Evolutionary conservation across 2,113 vertebrate species (phyloP).

Genomic region (Collichthys lucidus): DNA sequence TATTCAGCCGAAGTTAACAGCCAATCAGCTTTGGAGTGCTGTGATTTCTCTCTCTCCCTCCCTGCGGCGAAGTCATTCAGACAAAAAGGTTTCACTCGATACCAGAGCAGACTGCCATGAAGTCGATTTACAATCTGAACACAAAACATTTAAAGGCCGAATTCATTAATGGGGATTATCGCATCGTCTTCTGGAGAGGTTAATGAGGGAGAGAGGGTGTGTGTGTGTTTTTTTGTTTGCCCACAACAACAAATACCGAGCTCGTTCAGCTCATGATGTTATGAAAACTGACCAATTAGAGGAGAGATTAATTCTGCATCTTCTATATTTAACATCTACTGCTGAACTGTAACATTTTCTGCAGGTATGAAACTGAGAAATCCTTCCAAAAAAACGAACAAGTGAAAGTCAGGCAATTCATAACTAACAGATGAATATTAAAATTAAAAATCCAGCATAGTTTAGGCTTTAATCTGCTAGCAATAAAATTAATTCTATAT

Average conservation of each 20-base stretch:
- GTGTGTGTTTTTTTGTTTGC: conserved; percentile 33
- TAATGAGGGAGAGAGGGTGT: conserved; percentile 51
- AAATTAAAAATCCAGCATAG: neutral
- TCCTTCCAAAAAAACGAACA: neutral
- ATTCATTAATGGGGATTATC: conserved; percentile 70
- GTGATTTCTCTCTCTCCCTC: neutral
- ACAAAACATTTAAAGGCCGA: conserved; percentile 62
- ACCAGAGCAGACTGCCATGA: conserved; percentile 43
- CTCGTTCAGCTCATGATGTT: neutral
- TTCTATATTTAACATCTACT: neutral
- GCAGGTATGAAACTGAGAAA: neutral
- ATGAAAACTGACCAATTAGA: neutral
- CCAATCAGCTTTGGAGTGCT: conserved; percentile 29
- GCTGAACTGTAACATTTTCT: too few species aligned
- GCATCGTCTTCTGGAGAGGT: conserved; percentile 31
- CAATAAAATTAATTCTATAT: neutral
- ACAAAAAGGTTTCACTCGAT: conserved; percentile 59
- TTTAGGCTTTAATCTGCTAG: neutral
- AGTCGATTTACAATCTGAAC: conserved; percentile 66
- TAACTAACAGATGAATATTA: neutral
- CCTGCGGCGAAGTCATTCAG: conserved; percentile 50
- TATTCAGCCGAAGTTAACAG: conserved; percentile 42
- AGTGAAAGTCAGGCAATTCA: neutral
- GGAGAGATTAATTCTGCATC: neutral
- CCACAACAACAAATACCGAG: neutral